Base-by-base conservation (phyloP, 1,140 invertebrate species). In the Brachionus rubens region DNA sequence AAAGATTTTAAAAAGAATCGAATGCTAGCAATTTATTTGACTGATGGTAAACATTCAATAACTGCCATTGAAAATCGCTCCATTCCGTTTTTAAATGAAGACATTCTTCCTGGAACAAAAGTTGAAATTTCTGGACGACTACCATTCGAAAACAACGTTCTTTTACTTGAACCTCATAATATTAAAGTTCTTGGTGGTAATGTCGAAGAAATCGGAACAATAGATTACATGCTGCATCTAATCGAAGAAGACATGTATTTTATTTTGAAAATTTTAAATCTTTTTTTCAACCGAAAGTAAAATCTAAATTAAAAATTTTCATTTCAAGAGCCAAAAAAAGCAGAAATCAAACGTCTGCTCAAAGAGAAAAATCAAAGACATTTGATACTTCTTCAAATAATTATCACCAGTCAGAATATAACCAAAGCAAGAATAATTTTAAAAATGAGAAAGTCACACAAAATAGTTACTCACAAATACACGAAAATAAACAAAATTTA, bases 191-290 rank as follows among this genome's bases (percentile, higher is more conserved):
- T 72, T 4, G 68, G 68, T 12, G 68, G 68, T 24, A 28, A 14
- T 33, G 46, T 72, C 24, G 68, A 72, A 33, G 68, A 72, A 21
- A 50, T 50, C 12, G 36, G 19, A 24, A 36, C 28, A 40, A 21
- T 40, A 24, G 46, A 72, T 12, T 9, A 54, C 21, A 40, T 72
- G 68, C 28, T 72, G 9, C 19, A 33, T 4, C 19, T 52, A 16
- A 33, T 72, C n/a, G 43, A 72, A 72, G 30, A 72, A 40, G 46
- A 72, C n/a, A 48, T 72, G 68, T 72, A 72, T 14, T 9, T 72
- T 47, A 24, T 54, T 2, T 14, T 5, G 2, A 10, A 3, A 54
- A 10, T 12, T 54, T 26, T 52, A 3, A 9, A 3, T n/a, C n/a
- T n/a, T n/a, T n/a, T n/a, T n/a, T n/a, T n/a, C n/a, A n/a, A n/a